Evolutionary conservation across 2,113 vertebrate genomes (phyloP).

Genomic region (Prionailurus bengalensis): DNA sequence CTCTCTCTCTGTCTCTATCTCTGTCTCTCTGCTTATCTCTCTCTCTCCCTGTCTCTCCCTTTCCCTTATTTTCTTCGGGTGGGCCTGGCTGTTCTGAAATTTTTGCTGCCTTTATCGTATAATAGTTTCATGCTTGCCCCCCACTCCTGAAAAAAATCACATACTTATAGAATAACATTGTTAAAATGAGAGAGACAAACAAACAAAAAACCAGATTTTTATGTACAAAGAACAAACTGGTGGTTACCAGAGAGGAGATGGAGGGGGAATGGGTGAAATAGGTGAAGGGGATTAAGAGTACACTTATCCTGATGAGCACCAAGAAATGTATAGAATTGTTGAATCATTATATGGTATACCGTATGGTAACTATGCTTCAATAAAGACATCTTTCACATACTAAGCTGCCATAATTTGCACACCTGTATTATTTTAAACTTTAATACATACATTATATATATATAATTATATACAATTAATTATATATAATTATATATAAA

Average conservation of each 20-base stretch:
- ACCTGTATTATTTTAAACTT: background rate
- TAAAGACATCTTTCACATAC: background rate
- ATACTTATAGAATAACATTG: background rate
- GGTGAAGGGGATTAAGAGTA: background rate
- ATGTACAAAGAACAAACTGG: background rate
- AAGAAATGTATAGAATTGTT: background rate
- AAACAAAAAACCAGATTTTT: background rate
- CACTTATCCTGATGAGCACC: background rate
- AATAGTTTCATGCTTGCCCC: fast-evolving
- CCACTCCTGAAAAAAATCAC: background rate
- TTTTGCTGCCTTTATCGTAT: background rate
- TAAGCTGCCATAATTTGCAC: background rate
- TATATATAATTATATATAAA: fast-evolving
- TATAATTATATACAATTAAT: no score
- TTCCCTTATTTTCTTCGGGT: background rate
- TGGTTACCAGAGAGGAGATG: background rate
- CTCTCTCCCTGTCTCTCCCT: background rate
- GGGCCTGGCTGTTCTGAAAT: background rate
- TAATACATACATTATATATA: background rate
- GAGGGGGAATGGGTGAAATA: background rate
- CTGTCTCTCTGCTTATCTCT: background rate
- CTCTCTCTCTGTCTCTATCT: background rate
- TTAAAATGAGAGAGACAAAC: background rate
- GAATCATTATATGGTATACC: background rate
- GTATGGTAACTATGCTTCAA: background rate